Evolutionary conservation across 2,113 vertebrate species (phyloP), one percentile per base, ranked within the genome.

Genomic region (Cyanoramphus novaezelandiae): DNA sequence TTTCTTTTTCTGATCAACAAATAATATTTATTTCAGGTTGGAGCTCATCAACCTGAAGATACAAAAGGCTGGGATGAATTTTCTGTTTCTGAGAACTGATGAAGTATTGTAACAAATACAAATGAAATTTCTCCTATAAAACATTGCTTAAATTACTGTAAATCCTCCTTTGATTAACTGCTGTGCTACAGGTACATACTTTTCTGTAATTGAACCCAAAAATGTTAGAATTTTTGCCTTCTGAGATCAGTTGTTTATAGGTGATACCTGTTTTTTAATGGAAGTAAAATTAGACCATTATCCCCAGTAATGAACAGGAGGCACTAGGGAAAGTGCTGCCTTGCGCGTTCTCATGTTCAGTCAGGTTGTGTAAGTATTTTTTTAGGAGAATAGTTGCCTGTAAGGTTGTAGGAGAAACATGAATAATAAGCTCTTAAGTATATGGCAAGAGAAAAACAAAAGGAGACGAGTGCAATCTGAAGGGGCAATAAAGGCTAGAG

Each of bases 81-180:
- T 55, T 60, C 12, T 52, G 25, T 69, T 87, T 59, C 63, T 82
- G 49, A 85, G 49, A 92, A 50, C 24, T 50, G 53, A 71, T 72
- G 59, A 86, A 86, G 43, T 87, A 59, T 71, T 90, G 8, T 63
- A 76, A 81, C 41, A 88, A 88, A 76, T 28, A 23, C 18, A 68
- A 87, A 75, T 78, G 12, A 92, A 68, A 53, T 87, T 75, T 93
- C 52, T 92, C 29, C 47, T 64, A 23, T 64, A 82, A 84, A 92
- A 41, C 11, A 52, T 44, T 52, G 21, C n/a, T 83, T 91, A 82
- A 84, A 84, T 93, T 88, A 47, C 62, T 41, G 20, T 64, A 91
- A 93, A 79, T 93, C 52, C 43, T 78, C 35, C 27, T 87, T 79
- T 95, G 43, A 75, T 95, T 92, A 89, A 70, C 17, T 89, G 24